Base-by-base conservation (phyloP, 1,140 invertebrate species). In the Eumaeus atala region DNA sequence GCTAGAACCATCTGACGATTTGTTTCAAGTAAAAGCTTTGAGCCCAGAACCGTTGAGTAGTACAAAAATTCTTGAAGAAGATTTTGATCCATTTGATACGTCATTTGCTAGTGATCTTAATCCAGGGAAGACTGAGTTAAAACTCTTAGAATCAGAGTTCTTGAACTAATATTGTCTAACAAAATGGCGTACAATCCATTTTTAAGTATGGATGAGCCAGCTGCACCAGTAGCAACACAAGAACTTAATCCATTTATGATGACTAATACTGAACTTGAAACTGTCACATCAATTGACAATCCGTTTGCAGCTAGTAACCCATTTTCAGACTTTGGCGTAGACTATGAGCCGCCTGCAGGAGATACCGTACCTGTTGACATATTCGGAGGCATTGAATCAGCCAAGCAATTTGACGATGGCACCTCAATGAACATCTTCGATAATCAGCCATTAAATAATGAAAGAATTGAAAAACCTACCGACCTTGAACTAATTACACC, bases 71-170 rank as follows among this genome's bases (percentile, higher is more conserved):
- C 73, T 83, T 11, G 69, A 84, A 48, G 77, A 87, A 61, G 86
- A 90, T 48, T 84, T 89, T 14, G 94, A 95, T 88, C 94, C 94
- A 0, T 95, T 95, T 76, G 94, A 95, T 67, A 95, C 94, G 1
- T 95, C 93, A 2, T 92, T 93, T 61, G 93, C 93, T 0, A 89
- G 84, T 49, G 93, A 94, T 70, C 90, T 95, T 34, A 82, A 91
- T 56, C 94, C 93, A 1, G 94, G 94, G 0, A 92, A 92, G 72
- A 91, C 93, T 4, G 94, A 96, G 74, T 77, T 95, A 4, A 93
- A 93, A 63, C 72, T 94, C 21, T 68, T 95, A 5, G 94, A 95
- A 71, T 93, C 89, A 54, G 93, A 95, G 71, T 83, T 95, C 34
- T 89, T 91, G 37, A 87, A 89, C 63, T 86, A 77, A 78, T 33